Evolutionary conservation across 2,113 vertebrate species (phyloP), one percentile per base, ranked within the genome.

Genomic region (Rhinopomastus cyanomelas): DNA sequence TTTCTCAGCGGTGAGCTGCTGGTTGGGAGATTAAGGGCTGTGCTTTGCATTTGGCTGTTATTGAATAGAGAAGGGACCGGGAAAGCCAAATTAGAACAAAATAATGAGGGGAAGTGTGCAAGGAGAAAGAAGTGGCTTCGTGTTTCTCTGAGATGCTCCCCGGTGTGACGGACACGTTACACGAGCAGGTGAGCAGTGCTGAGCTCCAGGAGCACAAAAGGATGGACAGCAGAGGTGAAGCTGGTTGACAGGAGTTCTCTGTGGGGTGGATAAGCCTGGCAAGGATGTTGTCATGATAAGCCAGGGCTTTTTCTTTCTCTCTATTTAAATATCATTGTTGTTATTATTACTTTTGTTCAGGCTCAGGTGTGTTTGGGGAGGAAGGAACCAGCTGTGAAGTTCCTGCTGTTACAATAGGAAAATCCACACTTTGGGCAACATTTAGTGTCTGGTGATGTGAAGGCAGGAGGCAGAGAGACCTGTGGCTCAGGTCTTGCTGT

Each of bases 1-100:
- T 98, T 98, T 97, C 98, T 96, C 97, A 96, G 98, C 97, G 88
- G 97, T 96, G 96, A 92, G 97, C 97, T 95, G 96, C 97, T 96
- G 96, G 95, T 95, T 88, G 37, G n/a, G 92, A 97, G 97, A 98
- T 98, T 97, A 97, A 95, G 96, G 95, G 95, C 97, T 56, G 37
- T 14, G 32, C 95, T 95, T 97, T 96, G 97, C 96, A 92, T 96
- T 91, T 95, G 95, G 95, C 96, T 97, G 96, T 97, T 96, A 92
- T 93, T 96, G 96, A 97, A 97, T 77, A 96, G 95, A 69, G 95
- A 96, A 93, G 93, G 96, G 85, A 96, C 90, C 62, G 69, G 94
- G 49, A 78, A 97, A 95, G 95, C 94, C 92, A 97, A 97, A 97
- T 96, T 88, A 96, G 96, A 94, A 85, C 83, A 81, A 95, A 97